Base-by-base conservation (phyloP, 1,140 invertebrate species). In the Apis florea region DNA sequence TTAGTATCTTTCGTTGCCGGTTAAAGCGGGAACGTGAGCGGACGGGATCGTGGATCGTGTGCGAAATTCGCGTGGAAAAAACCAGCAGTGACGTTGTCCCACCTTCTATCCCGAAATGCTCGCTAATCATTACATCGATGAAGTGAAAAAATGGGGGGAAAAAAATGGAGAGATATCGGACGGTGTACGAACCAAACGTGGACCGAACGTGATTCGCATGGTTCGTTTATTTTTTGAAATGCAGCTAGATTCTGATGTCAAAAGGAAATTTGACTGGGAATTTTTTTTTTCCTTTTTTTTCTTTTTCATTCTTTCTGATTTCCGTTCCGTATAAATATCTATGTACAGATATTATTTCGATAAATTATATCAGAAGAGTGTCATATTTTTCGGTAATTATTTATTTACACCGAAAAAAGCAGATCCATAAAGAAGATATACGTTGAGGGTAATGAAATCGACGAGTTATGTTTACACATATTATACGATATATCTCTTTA, bases 181-280 rank as follows among this genome's bases (percentile, higher is more conserved):
- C 15, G 59, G 8, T 13, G 8, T 12, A 47, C 40, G 40, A 67
- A 0, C 6, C n/a, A n/a, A n/a, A n/a, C 15, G 47, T 49, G 8
- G 2, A 8, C n/a, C 47, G 24, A 68, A 68, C 66, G 47, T 24
- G 66, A 68, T 68, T 68, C 40, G 12, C n/a, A 17, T 10, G 66
- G 66, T 68, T 68, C 66, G 21, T 49, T 68, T 68, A n/a, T 15
- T 49, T 68, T 17, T 47, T 21, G 31, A 67, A 68, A 51, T 68
- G 19, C 12, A 13, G n/a, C 19, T 1, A n/a, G 19, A 3, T 67
- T n/a, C 19, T 21, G 21, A 13, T n/a, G 6, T n/a, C 13, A 21
- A n/a, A n/a, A 40, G 64, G 11, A n/a, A 47, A 47, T 67, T 49
- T 47, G 3, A 5, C 47, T 67, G 19, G 19, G 5, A 11, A 13